These are phyloP conservation scores for Camelus dromedarius DNA, from an alignment of 2,113 vertebrate genomes.

Conservation along the genomic window DNA sequence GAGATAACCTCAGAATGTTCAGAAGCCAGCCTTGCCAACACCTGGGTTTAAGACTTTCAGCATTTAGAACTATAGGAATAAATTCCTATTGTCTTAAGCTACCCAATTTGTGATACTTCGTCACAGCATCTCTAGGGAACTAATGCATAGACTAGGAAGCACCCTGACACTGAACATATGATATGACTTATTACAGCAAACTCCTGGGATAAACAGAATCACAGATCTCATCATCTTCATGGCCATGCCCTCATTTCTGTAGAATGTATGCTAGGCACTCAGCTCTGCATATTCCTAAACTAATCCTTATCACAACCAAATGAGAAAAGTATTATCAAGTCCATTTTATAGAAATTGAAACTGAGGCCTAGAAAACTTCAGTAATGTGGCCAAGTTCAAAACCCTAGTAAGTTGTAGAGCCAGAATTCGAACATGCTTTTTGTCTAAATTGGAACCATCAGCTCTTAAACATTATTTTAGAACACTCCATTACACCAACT, in stretches of 20 bases:
- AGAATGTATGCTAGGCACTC: background rate
- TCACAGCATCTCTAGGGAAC: background rate
- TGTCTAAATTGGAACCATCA: background rate
- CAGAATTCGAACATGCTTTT: background rate
- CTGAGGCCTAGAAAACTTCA: background rate
- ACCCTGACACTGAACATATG: background rate
- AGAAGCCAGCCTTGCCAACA: background rate
- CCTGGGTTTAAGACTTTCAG: background rate
- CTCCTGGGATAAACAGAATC: background rate
- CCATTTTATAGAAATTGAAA: background rate
- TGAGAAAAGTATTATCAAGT: background rate
- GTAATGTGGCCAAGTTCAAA: background rate
- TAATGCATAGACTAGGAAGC: background rate
- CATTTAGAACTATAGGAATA: background rate
- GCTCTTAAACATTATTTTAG: background rate
- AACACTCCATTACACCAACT: background rate
- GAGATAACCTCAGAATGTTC: background rate
- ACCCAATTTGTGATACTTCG: background rate
- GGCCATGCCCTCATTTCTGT: background rate
- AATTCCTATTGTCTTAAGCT: background rate
- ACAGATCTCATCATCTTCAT: too few species aligned
- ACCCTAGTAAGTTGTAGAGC: background rate
- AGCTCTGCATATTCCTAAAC: background rate
- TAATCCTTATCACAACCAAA: background rate
- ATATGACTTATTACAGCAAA: background rate